These are phyloP conservation scores for Yponomeuta evonymella DNA, from an alignment of 2,888 invertebrate species.

Conservation along the genomic window DNA sequence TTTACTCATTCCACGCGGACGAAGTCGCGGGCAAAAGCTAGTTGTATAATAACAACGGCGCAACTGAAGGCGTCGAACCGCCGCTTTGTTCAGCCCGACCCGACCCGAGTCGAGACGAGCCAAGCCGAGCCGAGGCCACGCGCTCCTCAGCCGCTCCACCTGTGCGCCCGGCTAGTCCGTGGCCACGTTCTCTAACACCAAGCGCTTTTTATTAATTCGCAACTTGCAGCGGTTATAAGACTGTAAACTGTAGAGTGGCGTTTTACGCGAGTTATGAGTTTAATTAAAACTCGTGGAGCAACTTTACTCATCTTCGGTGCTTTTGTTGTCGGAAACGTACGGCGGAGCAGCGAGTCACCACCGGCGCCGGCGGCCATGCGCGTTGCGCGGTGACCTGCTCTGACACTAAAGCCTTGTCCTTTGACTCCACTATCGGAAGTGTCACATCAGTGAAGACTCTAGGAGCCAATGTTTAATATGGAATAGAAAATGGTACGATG, in stretches of 20 bases:
- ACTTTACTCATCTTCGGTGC: constrained; percentile 1
- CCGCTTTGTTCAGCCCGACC: too few species aligned
- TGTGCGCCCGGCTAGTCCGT: background rate
- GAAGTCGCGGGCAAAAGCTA: too few species aligned
- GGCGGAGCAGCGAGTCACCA: background rate
- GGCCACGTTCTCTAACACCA: background rate
- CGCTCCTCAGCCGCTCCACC: background rate
- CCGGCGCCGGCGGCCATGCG: background rate
- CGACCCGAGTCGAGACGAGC: too few species aligned
- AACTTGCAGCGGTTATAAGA: background rate
- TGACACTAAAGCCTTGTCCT: background rate
- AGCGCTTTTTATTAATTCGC: constrained; percentile 1
- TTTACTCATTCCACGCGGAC: too few species aligned
- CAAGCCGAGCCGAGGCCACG: background rate
- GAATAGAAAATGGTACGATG: too few species aligned
- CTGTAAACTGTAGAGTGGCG: background rate
- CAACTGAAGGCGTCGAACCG: too few species aligned
- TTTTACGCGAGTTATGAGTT: background rate
- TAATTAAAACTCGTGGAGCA: background rate
- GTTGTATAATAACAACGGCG: too few species aligned
- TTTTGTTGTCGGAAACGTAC: background rate
- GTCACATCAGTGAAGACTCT: too few species aligned
- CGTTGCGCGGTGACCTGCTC: background rate
- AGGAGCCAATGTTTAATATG: too few species aligned
- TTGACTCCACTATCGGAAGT: background rate